Conservation (phyloP, 2,888 invertebrate species). For the Microctonus aethiopoides region DNA sequence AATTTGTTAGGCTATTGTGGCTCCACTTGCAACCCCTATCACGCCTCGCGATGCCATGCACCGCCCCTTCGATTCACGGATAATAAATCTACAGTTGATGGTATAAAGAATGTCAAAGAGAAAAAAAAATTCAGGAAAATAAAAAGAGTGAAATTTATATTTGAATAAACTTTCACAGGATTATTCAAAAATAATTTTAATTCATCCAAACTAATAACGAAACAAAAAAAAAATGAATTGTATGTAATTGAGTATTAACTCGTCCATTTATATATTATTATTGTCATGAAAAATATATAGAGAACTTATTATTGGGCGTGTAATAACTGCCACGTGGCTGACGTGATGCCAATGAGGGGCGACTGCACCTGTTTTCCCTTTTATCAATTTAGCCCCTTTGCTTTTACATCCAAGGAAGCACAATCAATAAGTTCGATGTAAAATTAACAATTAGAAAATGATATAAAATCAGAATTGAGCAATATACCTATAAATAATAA, state of each 20-base stretch:
- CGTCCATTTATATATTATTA: background rate
- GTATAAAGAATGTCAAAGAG: conserved; percentile 2
- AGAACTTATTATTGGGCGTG: background rate
- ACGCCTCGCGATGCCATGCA: conserved; percentile 15
- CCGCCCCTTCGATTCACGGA: conserved; percentile 33
- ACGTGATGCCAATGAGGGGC: background rate
- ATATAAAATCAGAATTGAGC: background rate
- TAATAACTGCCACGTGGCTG: conserved; percentile 1
- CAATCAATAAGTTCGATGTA: background rate
- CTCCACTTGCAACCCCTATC: conserved; percentile 43
- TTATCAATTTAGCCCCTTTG: background rate
- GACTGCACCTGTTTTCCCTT: background rate
- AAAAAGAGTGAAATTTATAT: conserved; percentile 37
- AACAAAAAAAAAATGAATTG: background rate
- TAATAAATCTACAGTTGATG: conserved; percentile 41
- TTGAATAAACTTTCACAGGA: too few relatives aligned
- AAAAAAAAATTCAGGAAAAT: too few relatives aligned
- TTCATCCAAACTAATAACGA: background rate
- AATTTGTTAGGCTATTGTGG: conserved; percentile 60
- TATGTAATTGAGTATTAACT: background rate
- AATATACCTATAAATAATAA: background rate
- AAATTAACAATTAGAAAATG: background rate
- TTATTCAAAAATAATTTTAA: too few relatives aligned
- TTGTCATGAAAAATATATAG: background rate
- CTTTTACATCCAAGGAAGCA: background rate